Percentiles rank a stretch among this genome's conserved stretches.
Conservation (phyloP, 1,140 invertebrate species). For the Diuraphis noxia region DNA sequence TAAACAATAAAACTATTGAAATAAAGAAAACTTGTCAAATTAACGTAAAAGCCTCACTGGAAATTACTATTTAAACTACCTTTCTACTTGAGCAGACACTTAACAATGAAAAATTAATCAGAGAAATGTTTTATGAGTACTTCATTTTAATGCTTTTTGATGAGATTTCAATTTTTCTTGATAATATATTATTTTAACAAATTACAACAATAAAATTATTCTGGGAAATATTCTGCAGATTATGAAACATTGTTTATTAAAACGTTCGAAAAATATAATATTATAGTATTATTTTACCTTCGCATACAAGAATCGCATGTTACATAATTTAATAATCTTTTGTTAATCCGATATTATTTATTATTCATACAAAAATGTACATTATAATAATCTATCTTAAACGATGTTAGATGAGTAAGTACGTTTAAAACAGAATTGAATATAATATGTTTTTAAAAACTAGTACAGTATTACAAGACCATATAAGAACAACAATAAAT, state of each 20-base stretch:
- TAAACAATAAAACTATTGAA: not conserved
- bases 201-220: not conserved
- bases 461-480: not conserved
- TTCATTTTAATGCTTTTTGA: not conserved
- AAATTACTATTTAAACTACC: not conserved
- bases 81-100: not conserved
- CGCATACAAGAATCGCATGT: not conserved
- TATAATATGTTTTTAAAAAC: not conserved
- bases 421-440: not conserved
- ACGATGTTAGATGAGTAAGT: not conserved
- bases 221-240: too few species aligned
- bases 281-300: not conserved
- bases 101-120: not conserved
- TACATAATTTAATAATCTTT: not conserved
- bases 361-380: not conserved
- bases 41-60: not conserved
- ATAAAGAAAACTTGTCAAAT: not conserved
- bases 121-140: not conserved
- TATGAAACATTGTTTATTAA: not conserved
- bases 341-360: not conserved
- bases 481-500: too few species aligned
- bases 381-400: not conserved
- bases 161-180: not conserved
- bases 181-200: not conserved
- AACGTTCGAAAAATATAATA: not conserved